Evolutionary conservation across 2,113 vertebrate species (phyloP).

Genomic region (Tauraco erythrolophus): DNA sequence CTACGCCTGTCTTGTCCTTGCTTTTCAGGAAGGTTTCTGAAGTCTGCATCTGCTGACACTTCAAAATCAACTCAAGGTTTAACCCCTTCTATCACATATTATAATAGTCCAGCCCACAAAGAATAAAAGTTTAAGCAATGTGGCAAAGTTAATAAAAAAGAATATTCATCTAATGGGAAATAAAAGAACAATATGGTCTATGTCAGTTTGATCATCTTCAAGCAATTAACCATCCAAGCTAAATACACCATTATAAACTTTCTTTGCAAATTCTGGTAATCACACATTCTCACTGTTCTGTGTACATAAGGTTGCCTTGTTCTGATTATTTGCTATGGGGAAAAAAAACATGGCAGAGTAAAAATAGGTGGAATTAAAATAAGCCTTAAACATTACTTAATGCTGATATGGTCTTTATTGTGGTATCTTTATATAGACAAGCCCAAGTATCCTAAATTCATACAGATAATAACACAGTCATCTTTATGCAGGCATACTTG

Average conservation of each 20-base stretch:
- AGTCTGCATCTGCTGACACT: neutral
- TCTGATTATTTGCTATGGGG: neutral
- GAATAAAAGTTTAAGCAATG: neutral
- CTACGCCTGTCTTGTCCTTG: neutral
- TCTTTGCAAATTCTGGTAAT: neutral
- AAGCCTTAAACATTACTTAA: neutral
- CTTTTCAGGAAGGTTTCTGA: neutral
- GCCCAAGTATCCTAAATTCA: neutral
- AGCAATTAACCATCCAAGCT: neutral
- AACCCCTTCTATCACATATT: neutral
- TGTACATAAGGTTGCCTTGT: neutral
- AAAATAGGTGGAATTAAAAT: neutral
- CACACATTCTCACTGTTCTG: neutral
- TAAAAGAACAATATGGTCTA: neutral
- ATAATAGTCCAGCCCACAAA: neutral
- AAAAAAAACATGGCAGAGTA: neutral
- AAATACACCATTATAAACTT: neutral
- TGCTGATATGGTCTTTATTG: neutral
- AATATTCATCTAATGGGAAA: neutral
- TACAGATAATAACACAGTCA: neutral
- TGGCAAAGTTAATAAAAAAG: neutral
- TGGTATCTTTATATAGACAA: neutral
- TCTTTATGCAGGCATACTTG: neutral
- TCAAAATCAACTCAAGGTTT: neutral
- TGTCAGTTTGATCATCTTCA: neutral